Percentiles rank a stretch among this genome's conserved stretches.
Conservation (phyloP, 2,888 invertebrate genomes). For the Melanargia galathea region DNA sequence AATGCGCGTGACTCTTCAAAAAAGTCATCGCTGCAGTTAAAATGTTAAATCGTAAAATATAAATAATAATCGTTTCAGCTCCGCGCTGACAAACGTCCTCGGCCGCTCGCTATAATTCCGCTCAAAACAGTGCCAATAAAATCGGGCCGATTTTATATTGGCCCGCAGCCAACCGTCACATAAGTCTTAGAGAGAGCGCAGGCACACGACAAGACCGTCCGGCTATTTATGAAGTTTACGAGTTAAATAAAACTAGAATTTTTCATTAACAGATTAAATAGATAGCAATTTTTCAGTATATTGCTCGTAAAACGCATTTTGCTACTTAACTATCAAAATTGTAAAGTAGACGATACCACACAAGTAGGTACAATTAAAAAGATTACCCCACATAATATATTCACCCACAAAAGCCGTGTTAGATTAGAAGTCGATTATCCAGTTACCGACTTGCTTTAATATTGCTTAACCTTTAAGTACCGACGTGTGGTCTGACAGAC, state of each 20-base stretch:
- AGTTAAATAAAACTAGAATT: neutral
- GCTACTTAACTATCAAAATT: too few species aligned
- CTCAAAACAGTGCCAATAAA: conserved; percentile 66
- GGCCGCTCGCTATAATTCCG: conserved; percentile 54
- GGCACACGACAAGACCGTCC: conserved; percentile 23
- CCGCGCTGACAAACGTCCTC: conserved; percentile 41
- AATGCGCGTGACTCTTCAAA: neutral
- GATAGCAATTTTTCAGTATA: too few species aligned
- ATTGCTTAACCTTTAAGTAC: too few species aligned
- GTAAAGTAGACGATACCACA: too few species aligned
- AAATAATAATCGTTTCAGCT: conserved; percentile 38
- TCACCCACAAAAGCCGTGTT: too few species aligned
- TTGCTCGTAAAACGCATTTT: too few species aligned
- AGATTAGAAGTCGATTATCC: too few species aligned
- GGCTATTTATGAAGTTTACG: neutral
- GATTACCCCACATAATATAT: too few species aligned
- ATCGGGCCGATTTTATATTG: conserved; percentile 57
- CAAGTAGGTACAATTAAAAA: too few species aligned
- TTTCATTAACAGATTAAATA: too few species aligned
- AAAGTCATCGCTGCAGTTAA: conserved; percentile 9
- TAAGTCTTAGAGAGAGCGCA: conserved; percentile 32
- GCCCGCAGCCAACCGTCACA: conserved; percentile 55
- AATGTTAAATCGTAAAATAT: conserved; percentile 31
- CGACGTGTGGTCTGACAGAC: too few species aligned
- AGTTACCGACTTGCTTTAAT: too few species aligned